phyloP scores from a whole-genome alignment of 2,797 vertebrate species.

The Odontamblyopus lacepedii region DNA sequence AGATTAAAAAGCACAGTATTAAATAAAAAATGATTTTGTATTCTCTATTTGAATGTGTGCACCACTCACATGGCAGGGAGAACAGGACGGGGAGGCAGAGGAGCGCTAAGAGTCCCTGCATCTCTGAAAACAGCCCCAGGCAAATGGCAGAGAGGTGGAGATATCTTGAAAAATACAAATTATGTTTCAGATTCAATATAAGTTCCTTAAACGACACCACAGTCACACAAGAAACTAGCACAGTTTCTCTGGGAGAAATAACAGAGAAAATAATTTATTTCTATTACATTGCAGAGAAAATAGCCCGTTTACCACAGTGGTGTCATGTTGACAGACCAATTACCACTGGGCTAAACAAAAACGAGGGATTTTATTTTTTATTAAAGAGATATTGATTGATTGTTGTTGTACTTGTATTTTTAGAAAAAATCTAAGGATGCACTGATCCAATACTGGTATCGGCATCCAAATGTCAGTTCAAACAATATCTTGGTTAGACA shows the following conservation, averaged over 20 bases:
- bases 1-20: conserved; percentile 50
- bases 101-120: conserved; percentile 25
- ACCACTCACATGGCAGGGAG: conserved; percentile 18
- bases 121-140: conserved; percentile 38
- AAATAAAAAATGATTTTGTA: conserved; percentile 34
- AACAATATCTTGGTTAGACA: no score
- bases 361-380: no score
- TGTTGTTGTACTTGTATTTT: no score
- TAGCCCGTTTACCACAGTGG: background rate
- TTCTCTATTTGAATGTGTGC: conserved; percentile 39
- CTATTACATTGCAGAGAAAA: background rate
- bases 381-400: no score
- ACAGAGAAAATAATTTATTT: background rate
- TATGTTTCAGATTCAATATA: conserved; percentile 21
- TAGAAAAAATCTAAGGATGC: no score
- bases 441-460: no score
- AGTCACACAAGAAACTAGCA: background rate
- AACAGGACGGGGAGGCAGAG: conserved; percentile 26
- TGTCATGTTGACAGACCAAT: background rate
- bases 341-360: background rate
- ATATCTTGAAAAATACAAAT: conserved; percentile 16
- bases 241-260: background rate
- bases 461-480: no score
- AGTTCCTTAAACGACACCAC: conserved; percentile 4
- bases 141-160: conserved; percentile 14